Conservation (phyloP, 2,113 vertebrate species). For the Xenopus borealis region DNA sequence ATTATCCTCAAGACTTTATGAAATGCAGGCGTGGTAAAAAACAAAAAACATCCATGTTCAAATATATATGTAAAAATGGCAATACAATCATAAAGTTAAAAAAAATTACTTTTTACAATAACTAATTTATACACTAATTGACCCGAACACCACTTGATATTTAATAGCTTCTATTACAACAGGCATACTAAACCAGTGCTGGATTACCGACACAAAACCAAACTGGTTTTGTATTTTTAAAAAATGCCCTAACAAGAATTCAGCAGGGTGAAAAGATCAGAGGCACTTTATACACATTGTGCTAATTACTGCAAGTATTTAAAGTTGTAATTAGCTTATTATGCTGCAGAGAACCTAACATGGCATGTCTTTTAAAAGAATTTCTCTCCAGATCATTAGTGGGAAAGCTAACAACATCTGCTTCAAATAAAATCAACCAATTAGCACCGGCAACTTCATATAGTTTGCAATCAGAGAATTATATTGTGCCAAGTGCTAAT, state of each 20-base stretch:
- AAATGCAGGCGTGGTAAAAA: too few species aligned
- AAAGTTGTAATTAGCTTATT: constrained; percentile 88
- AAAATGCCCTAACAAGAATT: constrained; percentile 75
- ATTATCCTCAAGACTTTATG: too few species aligned
- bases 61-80: too few species aligned
- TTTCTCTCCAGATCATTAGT: constrained; percentile 83
- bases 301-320: constrained; percentile 85
- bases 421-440: constrained; percentile 87
- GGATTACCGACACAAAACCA: constrained; percentile 10
- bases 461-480: constrained; percentile 87
- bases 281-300: constrained; percentile 80
- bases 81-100: too few species aligned
- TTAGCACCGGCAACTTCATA: constrained; percentile 77
- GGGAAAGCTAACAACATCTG: constrained; percentile 85
- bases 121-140: not conserved
- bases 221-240: constrained; percentile 5
- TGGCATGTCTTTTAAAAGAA: constrained; percentile 82
- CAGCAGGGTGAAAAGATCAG: constrained; percentile 80
- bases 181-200: constrained; percentile 19
- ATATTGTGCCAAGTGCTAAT: constrained; percentile 86
- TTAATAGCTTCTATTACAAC: not conserved
- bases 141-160: not conserved
- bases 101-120: too few species aligned
- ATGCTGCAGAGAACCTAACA: constrained; percentile 83
- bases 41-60: too few species aligned